Evolutionary conservation across 1,140 invertebrate genomes (phyloP).

Genomic region (Archivesica marissinica): DNA sequence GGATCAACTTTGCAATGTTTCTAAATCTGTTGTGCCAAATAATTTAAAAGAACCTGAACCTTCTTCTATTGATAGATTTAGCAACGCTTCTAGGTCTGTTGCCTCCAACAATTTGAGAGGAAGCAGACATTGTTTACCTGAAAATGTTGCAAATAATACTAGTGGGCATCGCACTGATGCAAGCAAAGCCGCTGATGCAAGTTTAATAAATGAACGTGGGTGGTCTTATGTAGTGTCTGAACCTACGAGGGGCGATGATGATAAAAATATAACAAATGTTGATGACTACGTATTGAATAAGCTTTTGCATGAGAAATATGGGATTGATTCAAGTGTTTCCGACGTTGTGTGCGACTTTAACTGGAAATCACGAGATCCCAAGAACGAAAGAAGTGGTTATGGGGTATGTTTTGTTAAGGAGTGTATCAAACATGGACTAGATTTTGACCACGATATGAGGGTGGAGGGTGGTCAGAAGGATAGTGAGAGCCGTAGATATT

Average conservation of each 20-base stretch:
- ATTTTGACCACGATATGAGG: not conserved
- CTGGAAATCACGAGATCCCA: not conserved
- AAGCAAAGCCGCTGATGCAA: not conserved
- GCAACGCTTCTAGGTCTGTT: too few relatives aligned
- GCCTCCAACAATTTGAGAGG: too few relatives aligned
- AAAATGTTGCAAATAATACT: not conserved
- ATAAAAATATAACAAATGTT: not conserved
- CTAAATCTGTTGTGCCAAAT: too few relatives aligned
- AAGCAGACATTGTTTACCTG: too few relatives aligned
- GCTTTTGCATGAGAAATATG: conserved; percentile 1
- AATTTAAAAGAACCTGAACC: too few relatives aligned
- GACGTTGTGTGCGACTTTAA: conserved; percentile 16
- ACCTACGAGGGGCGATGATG: not conserved
- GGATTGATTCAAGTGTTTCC: not conserved
- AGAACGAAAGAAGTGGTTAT: conserved; percentile 13
- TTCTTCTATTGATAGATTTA: not conserved
- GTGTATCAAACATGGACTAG: not conserved
- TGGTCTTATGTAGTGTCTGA: conserved; percentile 16
- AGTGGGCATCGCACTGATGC: not conserved
- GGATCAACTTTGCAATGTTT: not conserved
- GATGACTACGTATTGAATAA: not conserved
- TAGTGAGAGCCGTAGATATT: too few relatives aligned
- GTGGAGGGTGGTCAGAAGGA: not conserved
- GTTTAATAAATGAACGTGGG: not conserved
- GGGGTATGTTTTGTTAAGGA: conserved; percentile 48